These are phyloP conservation scores for Escarpia spicata DNA, from an alignment of 2,888 invertebrate genomes.

Conservation along the genomic window DNA sequence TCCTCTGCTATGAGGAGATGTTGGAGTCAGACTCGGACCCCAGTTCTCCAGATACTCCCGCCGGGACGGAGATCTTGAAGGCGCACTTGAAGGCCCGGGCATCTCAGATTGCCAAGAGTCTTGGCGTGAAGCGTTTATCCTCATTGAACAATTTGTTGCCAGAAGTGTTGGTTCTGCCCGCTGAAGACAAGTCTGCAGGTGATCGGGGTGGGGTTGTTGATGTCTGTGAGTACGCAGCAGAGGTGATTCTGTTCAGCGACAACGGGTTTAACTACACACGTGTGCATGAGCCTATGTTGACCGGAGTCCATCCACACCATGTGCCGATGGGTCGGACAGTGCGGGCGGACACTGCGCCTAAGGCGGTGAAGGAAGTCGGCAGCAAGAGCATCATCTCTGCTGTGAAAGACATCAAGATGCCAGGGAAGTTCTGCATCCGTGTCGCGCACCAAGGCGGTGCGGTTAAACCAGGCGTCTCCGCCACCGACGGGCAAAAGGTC, in stretches of 20 bases:
- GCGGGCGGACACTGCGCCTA: background rate
- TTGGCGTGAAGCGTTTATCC: slow-evolving; percentile 29
- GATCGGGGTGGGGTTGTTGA: background rate
- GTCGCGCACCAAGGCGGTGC: background rate
- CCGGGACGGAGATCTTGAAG: slow-evolving; percentile 32
- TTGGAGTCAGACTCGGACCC: slow-evolving; percentile 35
- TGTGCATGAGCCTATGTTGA: background rate
- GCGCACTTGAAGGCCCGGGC: slow-evolving; percentile 34
- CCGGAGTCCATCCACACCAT: background rate
- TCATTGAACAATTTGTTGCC: background rate
- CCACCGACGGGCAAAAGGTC: background rate
- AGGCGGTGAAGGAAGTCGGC: slow-evolving; percentile 23
- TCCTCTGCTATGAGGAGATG: slow-evolving; percentile 37
- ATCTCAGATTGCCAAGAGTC: slow-evolving; percentile 34
- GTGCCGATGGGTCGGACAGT: background rate
- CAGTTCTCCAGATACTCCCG: slow-evolving; percentile 30
- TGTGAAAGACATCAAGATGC: background rate
- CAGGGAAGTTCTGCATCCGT: background rate
- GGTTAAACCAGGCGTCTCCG: background rate
- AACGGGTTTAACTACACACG: slow-evolving; percentile 5
- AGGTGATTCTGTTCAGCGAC: background rate
- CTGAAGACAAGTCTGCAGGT: background rate
- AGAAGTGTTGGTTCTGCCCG: background rate
- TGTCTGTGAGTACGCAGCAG: background rate
- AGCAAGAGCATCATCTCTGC: slow-evolving; percentile 17